Evolutionary conservation across 2,797 vertebrate species (phyloP), one percentile per base, ranked within the genome.

Genomic region (Hypotaenidia okinawae): DNA sequence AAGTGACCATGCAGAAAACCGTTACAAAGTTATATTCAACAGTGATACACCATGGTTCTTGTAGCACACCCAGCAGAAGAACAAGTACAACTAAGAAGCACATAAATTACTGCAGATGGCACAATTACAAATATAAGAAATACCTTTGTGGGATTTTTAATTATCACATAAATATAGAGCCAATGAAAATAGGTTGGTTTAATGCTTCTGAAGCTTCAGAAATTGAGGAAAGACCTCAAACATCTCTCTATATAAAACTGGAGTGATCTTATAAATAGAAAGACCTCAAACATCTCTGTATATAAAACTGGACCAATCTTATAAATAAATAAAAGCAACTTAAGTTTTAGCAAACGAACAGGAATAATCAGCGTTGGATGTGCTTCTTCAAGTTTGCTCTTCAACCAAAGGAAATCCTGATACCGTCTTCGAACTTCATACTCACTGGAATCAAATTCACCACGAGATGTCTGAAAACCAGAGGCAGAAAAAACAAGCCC

Each of bases 381-480:
- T 66, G 97, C 97, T 95, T 99, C 99, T 96, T 99, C 99, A 72
- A 99, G 98, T 95, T 95, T 98, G 91, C 97, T 98, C 91, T 99
- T 98, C 95, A 99, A 96, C 99, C 99, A 99, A 33, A 99, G 93
- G 96, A 99, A 99, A 98, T 99, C 99, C 97, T 99, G 99, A 79
- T 99, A 99, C 1, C 99, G 98, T 58, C 99, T 98, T 74, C 97
- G 98, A n/a, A 99, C 99, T 97, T 99, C 99, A 72, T 98, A 99
- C 96, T 99, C 99, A 73, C 99, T 98, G 69, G 98, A 98, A 95
- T 99, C 99, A 97, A 99, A 99, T 90, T 99, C 99, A 74, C 98
- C 97, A 32, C 99, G 98, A 13, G 98, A 99, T 23, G 99, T 99
- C 99, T 99, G 82, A 93, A 97, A 97, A 95, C 32, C 76, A 94